Percentiles rank a stretch among this genome's conserved stretches.
These are phyloP conservation scores for Sapajus apella DNA, from an alignment of 2,113 vertebrate species.

Conservation along the genomic window DNA sequence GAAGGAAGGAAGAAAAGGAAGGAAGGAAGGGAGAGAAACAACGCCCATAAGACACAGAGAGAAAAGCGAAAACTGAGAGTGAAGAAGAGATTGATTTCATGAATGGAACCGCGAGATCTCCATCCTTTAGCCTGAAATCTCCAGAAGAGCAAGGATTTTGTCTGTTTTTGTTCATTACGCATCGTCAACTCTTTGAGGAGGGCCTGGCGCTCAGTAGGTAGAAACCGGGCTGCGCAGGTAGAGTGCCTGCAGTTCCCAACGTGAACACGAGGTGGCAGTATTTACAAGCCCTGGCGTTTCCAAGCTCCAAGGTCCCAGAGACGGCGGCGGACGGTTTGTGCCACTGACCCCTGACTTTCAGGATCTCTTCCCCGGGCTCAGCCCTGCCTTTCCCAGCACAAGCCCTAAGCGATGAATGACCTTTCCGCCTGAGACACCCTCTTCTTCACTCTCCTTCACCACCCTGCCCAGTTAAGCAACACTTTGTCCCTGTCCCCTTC, in stretches of 20 bases:
- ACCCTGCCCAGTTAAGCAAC: slow-evolving; percentile 63
- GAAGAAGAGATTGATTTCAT: not conserved
- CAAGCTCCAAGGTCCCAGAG: not conserved
- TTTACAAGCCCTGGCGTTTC: not conserved
- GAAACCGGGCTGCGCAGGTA: not conserved
- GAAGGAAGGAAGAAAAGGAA: no score
- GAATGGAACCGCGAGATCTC: not conserved
- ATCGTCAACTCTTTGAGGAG: not conserved
- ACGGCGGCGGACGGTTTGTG: not conserved
- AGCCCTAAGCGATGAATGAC: slow-evolving; percentile 68
- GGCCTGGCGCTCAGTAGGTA: not conserved
- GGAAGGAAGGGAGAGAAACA: not conserved
- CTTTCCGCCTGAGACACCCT: slow-evolving; percentile 69
- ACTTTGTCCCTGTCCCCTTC: slow-evolving; percentile 74
- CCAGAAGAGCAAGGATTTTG: not conserved
- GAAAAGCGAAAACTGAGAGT: not conserved
- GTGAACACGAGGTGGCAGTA: slow-evolving; percentile 28
- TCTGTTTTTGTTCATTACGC: not conserved
- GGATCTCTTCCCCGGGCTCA: not conserved
- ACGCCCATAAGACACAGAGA: not conserved
- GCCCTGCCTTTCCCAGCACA: slow-evolving; percentile 4
- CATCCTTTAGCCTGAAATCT: not conserved
- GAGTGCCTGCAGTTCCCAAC: not conserved
- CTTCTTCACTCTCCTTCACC: slow-evolving; percentile 51
- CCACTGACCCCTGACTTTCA: not conserved